A percentile compares a stretch with the other conserved stretches of the same genome.
phyloP scores from a whole-genome alignment of 2,113 vertebrate species.

The Peromyscus californicus region DNA sequence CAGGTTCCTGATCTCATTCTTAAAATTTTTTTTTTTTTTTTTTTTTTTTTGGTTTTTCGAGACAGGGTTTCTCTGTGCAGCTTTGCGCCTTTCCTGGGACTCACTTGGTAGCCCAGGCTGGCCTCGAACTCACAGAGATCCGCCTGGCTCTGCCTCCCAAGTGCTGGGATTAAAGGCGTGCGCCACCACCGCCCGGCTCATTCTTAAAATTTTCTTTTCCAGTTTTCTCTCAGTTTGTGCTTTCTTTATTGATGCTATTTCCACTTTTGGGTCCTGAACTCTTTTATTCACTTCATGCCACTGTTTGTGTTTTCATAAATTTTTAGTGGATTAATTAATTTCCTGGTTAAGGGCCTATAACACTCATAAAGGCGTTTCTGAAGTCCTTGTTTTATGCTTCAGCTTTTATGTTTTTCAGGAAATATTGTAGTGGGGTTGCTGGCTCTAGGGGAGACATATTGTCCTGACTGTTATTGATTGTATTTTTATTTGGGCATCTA shows the following conservation, averaged over 20 bases:
- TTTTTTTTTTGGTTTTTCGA: too few relatives aligned
- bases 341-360: background rate
- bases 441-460: background rate
- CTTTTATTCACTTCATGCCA: background rate
- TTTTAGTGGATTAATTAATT: background rate
- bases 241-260: background rate
- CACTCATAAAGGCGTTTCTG: background rate
- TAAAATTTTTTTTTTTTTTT: too few relatives aligned
- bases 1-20: too few relatives aligned
- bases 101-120: too few relatives aligned
- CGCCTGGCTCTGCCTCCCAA: too few relatives aligned
- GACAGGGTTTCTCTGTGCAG: too few relatives aligned
- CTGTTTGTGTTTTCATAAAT: background rate
- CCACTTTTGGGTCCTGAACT: background rate
- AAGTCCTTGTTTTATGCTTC: background rate
- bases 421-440: background rate
- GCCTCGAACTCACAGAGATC: too few relatives aligned
- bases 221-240: background rate
- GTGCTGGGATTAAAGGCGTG: too few relatives aligned
- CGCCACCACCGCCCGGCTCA: too few relatives aligned
- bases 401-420: background rate
- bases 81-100: too few relatives aligned
- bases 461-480: background rate
- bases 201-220: background rate
- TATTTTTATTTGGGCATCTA: background rate